Evolutionary conservation across 2,888 invertebrate species (phyloP).

Genomic region (Stenurella melanura): DNA sequence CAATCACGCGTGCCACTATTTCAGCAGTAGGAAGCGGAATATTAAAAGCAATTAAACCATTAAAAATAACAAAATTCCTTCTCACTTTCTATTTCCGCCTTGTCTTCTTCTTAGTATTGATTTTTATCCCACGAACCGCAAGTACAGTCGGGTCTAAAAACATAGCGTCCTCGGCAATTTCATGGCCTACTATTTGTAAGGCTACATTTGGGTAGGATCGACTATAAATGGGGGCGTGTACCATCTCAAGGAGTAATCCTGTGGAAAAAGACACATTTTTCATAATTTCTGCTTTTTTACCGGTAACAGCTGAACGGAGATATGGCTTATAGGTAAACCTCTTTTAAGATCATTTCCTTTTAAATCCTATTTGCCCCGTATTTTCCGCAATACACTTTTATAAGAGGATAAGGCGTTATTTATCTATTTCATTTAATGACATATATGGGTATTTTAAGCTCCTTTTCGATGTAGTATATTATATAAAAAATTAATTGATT

Average conservation of each 20-base stretch:
- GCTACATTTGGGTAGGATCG: constrained; percentile 52
- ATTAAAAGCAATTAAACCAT: constrained; percentile 31
- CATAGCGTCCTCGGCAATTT: constrained; percentile 53
- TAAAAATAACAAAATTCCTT: constrained; percentile 61
- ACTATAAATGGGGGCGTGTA: constrained; percentile 62
- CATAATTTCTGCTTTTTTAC: constrained; percentile 64
- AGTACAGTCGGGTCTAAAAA: constrained; percentile 65
- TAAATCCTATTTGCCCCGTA: constrained; percentile 58
- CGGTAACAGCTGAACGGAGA: constrained; percentile 57
- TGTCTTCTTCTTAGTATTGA: constrained; percentile 64
- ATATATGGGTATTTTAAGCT: constrained; percentile 19
- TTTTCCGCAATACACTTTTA: constrained; percentile 46
- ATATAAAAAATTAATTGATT: constrained; percentile 20
- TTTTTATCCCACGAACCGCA: constrained; percentile 69
- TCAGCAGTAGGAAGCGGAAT: constrained; percentile 6
- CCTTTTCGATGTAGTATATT: not conserved
- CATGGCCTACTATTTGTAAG: constrained; percentile 49
- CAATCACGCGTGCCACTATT: not conserved
- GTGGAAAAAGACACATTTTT: constrained; percentile 66
- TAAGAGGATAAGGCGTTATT: constrained; percentile 38
- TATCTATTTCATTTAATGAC: constrained; percentile 29
- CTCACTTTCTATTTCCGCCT: constrained; percentile 67
- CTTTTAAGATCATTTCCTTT: constrained; percentile 54
- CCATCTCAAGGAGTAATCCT: constrained; percentile 65
- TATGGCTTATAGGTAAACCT: constrained; percentile 52